Evolutionary conservation across 1,140 invertebrate species (phyloP), one percentile per base, ranked within the genome.

Genomic region (Anadara kagoshimensis): DNA sequence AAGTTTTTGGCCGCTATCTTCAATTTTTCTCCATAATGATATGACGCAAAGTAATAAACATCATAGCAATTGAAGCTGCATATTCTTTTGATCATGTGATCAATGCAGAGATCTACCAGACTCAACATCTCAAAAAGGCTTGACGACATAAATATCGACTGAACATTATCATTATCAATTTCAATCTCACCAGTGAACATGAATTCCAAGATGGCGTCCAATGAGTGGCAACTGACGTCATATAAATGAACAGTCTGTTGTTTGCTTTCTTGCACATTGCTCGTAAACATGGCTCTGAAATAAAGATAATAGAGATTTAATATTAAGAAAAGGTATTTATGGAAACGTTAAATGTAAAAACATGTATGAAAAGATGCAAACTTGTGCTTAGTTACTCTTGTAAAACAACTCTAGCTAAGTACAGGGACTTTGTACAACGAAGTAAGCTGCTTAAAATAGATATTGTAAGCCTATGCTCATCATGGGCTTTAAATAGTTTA

Each of bases 221-320:
- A 45, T 7, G 76, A 62, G 7, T 69, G 56, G 5, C 75, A 49
- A 5, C 43, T 57, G 1, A 86, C 63, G 11, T 79, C 77, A n/a
- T 82, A 75, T 20, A 87, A 57, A 11, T 64, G 26, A 4, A 87
- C 71, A 5, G 44, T 69, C 5, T 64, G 45, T 11, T 81, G 69
- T 36, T 57, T 65, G 5, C 67, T 77, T 64, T 86, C 85, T 58
- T 70, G 75, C 7, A 83, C 77, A 16, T 82, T 68, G 43, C 66
- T 79, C 10, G 79, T 80, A 64, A 87, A 85, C 85, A 87, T 87
- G 0, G 85, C 85, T 56, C 85, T 86, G 78, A 49, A 77, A 80
- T 44, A 75, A 73, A 59, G 29, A 58, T 49, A 22, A 65, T 4
- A 53, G 7, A 51, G 16, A 36, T n/a, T 1, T 20, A 51, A 20